These are phyloP conservation scores for Grammomys surdaster DNA, from an alignment of 2,113 vertebrate genomes.

Conservation along the genomic window DNA sequence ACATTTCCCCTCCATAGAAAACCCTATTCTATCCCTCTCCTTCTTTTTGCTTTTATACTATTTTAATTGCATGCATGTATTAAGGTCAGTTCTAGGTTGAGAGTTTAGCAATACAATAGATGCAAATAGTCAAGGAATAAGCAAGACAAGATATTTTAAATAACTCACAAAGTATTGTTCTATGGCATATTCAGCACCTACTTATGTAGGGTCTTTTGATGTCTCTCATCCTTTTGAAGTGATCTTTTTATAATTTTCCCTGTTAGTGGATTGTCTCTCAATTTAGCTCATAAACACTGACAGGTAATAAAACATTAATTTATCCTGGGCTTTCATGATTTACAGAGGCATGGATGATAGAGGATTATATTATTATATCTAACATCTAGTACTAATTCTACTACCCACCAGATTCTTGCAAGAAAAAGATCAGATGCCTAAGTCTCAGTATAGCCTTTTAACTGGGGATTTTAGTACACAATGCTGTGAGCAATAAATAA, in stretches of 20 bases:
- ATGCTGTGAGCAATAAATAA: neutral
- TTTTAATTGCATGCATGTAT: too few species aligned
- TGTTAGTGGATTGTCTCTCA: neutral
- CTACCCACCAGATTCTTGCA: fast-evolving
- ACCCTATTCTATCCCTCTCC: too few species aligned
- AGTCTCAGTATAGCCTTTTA: neutral
- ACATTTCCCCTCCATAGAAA: too few species aligned
- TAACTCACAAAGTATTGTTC: neutral
- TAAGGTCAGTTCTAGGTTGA: too few species aligned
- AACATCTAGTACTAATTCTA: fast-evolving
- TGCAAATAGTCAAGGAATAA: too few species aligned
- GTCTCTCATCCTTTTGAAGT: neutral
- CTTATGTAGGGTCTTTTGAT: neutral
- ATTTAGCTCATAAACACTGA: neutral
- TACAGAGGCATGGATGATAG: neutral
- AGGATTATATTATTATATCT: neutral
- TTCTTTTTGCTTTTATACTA: too few species aligned
- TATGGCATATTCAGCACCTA: neutral
- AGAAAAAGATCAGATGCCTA: fast-evolving
- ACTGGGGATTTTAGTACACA: fast-evolving
- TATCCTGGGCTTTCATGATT: neutral
- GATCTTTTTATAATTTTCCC: conserved; percentile 36
- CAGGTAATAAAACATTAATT: fast-evolving
- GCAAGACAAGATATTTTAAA: neutral
- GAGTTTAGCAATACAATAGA: too few species aligned